Conservation (phyloP, 2,113 vertebrate genomes). For the Tragelaphus scriptus region DNA sequence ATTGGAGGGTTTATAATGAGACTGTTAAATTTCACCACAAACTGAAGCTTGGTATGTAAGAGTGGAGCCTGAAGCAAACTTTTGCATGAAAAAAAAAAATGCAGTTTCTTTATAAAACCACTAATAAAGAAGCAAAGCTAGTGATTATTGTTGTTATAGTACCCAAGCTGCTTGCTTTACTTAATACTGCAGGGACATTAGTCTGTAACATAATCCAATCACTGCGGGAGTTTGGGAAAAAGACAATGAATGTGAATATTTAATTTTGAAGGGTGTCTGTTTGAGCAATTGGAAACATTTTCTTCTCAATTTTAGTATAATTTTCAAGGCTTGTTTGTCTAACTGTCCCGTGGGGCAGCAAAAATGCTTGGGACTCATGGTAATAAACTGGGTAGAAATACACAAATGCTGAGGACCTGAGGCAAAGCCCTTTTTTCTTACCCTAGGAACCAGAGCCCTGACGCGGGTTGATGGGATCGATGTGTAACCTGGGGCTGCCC, state of each 20-base stretch:
- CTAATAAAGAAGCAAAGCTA: constrained; percentile 66
- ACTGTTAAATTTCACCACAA: constrained; percentile 66
- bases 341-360: neutral
- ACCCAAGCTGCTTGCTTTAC: neutral
- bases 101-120: constrained; percentile 59
- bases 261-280: constrained; percentile 18
- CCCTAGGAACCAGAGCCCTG: neutral
- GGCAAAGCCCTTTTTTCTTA: neutral
- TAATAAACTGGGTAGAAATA: neutral
- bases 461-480: neutral
- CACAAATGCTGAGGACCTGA: neutral
- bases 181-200: constrained; percentile 26
- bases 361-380: neutral
- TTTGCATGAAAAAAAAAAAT: constrained; percentile 21
- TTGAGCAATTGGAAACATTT: constrained; percentile 37
- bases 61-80: constrained; percentile 65
- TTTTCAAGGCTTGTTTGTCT: constrained; percentile 38
- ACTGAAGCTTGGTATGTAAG: constrained; percentile 69
- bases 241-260: neutral
- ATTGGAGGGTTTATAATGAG: constrained; percentile 71
- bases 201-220: neutral
- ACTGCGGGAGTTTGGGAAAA: constrained; percentile 1
- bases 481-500: fast-evolving
- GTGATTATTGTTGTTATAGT: constrained; percentile 55
- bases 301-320: constrained; percentile 20